These are phyloP conservation scores for Drosophila trichaetosa DNA, from an alignment of 2,888 invertebrate genomes.

Conservation along the genomic window DNA sequence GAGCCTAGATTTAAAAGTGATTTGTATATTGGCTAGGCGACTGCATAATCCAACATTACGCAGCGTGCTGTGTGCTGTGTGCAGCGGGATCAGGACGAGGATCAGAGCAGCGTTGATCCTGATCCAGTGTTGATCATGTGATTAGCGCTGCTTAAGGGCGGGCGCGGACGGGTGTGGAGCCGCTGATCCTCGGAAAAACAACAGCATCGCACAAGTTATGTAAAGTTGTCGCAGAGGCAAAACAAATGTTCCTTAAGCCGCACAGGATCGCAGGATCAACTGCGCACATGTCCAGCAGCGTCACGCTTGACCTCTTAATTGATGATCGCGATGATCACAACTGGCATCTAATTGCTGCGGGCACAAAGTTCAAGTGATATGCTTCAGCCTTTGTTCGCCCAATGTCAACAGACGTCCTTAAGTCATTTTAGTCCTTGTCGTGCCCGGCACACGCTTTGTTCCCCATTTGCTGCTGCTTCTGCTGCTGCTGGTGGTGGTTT, in stretches of 20 bases:
- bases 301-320: conserved; percentile 77
- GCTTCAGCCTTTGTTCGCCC: conserved; percentile 32
- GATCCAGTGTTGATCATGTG: conserved; percentile 67
- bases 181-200: conserved; percentile 45
- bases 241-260: conserved; percentile 58
- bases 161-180: conserved; percentile 65
- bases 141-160: conserved; percentile 68
- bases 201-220: conserved; percentile 51
- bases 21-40: conserved; percentile 59
- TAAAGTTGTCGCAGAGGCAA: conserved; percentile 67
- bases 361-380: conserved; percentile 29
- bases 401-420: conserved; percentile 48
- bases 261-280: conserved; percentile 1
- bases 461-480: background rate
- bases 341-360: conserved; percentile 54
- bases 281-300: conserved; percentile 41
- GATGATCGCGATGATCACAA: conserved; percentile 47
- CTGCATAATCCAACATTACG: conserved; percentile 76
- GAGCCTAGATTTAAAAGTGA: conserved; percentile 51
- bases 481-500: conserved; percentile 13
- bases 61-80: conserved; percentile 30
- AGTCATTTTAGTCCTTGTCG: conserved; percentile 13
- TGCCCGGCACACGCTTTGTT: conserved; percentile 32
- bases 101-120: conserved; percentile 45
- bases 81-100: conserved; percentile 51